Base-by-base conservation (phyloP, 2,113 vertebrate species). In the Gallinago jamesoni region DNA sequence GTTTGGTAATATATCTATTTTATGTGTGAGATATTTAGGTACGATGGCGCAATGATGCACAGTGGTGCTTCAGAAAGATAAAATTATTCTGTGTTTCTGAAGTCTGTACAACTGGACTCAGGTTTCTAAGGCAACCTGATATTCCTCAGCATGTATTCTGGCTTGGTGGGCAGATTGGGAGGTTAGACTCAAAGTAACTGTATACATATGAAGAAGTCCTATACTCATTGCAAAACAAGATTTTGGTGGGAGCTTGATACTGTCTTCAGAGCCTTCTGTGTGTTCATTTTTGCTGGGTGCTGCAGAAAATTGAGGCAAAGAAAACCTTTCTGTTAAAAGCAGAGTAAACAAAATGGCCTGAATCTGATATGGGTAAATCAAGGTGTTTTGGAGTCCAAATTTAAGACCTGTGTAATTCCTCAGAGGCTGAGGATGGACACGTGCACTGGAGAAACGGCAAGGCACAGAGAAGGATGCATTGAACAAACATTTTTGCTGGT, bases 111-210 rank as follows among this genome's bases (percentile, higher is more conserved):
- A 60, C 76, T 64, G 76, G 84, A 41, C 72, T 50, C 22, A 6
- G 60, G 90, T 97, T 96, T 95, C 94, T 96, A 95, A 90, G 95
- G 95, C 94, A 97, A 91, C 92, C 69, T 76, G 57, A 47, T 93
- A 86, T 75, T 97, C 86, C 66, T 81, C 85, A 82, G 62, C 48
- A 20, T 62, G 77, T 72, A 45, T 90, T 93, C 92, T 79, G 81
- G 43, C n/a, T 84, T 72, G 64, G 75, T 35, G 59, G 90, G 79
- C 53, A 72, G 64, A 39, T 27, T 76, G 82, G 83, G 84, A 91
- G 80, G 60, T 87, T 87, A 87, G 39, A 78, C 48, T 90, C 60
- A 50, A 57, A 89, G 64, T 24, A 72, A 37, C 52, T 82, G 28
- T 45, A 60, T 48, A 70, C 6, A 12, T 17, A 27, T 8, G 57